Evolutionary conservation across 2,797 vertebrate genomes (phyloP).

Genomic region (Neomorphus geoffroyi): DNA sequence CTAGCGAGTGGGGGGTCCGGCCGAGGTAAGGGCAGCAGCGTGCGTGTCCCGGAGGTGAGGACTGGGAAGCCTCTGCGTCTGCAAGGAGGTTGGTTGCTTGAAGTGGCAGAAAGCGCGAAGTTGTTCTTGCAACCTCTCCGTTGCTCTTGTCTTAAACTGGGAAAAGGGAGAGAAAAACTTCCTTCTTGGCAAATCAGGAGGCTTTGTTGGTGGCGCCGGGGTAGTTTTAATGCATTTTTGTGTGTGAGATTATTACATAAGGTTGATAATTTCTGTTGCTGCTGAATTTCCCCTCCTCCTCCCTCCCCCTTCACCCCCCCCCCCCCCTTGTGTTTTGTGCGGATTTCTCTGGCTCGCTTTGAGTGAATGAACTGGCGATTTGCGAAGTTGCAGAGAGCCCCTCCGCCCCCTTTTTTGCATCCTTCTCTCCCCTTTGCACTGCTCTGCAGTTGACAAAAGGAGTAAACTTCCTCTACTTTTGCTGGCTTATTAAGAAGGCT

Average conservation of each 20-base stretch:
- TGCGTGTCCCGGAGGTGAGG: not conserved
- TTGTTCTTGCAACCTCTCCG: not conserved
- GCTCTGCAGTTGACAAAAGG: constrained; percentile 76
- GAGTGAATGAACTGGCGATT: constrained; percentile 74
- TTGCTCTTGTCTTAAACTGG: not conserved
- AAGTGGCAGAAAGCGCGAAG: not conserved
- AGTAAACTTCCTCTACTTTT: constrained; percentile 73
- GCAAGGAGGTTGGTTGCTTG: not conserved
- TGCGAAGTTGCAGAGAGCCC: constrained; percentile 69
- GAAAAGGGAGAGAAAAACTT: constrained; percentile 7
- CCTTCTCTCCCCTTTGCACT: constrained; percentile 51
- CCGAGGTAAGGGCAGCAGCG: not conserved
- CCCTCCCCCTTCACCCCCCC: not conserved
- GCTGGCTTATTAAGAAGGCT: constrained; percentile 31
- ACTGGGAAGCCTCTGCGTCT: not conserved
- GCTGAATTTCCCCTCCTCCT: constrained; percentile 40
- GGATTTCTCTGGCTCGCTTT: constrained; percentile 19
- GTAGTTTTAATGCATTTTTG: constrained; percentile 47
- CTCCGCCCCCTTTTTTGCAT: constrained; percentile 52
- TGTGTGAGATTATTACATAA: constrained; percentile 61
- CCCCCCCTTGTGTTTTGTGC: not conserved
- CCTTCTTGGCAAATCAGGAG: constrained; percentile 16
- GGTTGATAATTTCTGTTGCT: constrained; percentile 54
- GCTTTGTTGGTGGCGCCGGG: constrained; percentile 30
- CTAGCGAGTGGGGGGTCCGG: constrained; percentile 26